Base-by-base conservation (phyloP, 2,113 vertebrate genomes). In the Perca flavescens region DNA sequence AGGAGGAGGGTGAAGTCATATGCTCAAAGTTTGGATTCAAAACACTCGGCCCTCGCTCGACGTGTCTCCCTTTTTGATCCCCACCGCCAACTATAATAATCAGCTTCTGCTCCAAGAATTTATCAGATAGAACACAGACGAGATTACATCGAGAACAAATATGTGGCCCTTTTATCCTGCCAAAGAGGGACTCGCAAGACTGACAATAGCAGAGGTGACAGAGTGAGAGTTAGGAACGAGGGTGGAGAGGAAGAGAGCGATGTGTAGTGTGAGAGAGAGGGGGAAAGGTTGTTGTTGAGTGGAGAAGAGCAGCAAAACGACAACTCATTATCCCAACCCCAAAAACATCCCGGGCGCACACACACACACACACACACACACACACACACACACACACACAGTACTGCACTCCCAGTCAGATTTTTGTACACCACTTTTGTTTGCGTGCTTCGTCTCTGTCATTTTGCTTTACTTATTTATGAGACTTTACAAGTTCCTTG, bases 381-480 rank as follows among this genome's bases (percentile, higher is more conserved):
- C 65, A 85, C 78, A 65, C 70, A 57, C 72, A 70, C 57, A 60
- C 65, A 87, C 49, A 72, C 86, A 85, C 87, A 79, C 85, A 89
- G 77, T 64, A 21, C 90, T 83, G 47, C 80, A 84, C 83, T 83
- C 7, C 56, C 75, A 70, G 62, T 77, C 74, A 36, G 88, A 76
- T 58, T 91, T 88, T 86, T 86, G 88, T 88, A 83, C 89, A 85
- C 68, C 91, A 77, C 92, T 92, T 93, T 85, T 89, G 91, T 93
- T 91, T 92, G 87, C 88, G 79, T 84, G 90, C 91, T 82, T 74
- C 58, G 15, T 91, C 91, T 90, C 92, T 90, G 89, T 92, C 87
- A 57, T 86, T 88, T 88, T 15, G 86, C 78, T 85, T 95, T 88
- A 95, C 91, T 95, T 95, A 96, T 96, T 95, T 90, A 95, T 96